Conservation (phyloP, 2,888 invertebrate genomes). For the Carpatolechia fugitivella region DNA sequence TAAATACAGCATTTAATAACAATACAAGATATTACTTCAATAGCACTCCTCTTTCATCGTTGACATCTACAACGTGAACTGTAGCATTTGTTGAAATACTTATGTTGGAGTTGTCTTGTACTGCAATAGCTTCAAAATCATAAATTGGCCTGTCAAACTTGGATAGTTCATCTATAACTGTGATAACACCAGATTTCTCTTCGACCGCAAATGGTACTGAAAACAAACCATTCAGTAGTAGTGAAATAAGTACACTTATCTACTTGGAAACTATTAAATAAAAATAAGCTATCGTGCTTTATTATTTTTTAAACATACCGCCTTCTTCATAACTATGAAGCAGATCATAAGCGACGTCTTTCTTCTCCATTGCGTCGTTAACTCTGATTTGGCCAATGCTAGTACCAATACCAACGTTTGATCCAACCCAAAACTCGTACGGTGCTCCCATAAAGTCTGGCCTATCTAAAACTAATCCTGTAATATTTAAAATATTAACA, state of each 20-base stretch:
- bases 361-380: constrained; percentile 83
- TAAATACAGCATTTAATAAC: neutral
- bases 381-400: constrained; percentile 92
- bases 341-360: constrained; percentile 86
- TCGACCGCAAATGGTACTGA: constrained; percentile 96
- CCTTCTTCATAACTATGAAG: constrained; percentile 91
- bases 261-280: no score
- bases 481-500: constrained; percentile 23
- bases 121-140: constrained; percentile 91
- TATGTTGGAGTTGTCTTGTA: constrained; percentile 78
- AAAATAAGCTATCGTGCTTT: no score
- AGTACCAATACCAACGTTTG: constrained; percentile 90
- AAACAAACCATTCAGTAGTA: no score
- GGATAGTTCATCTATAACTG: constrained; percentile 86
- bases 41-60: constrained; percentile 83
- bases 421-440: constrained; percentile 94
- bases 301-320: constrained; percentile 72
- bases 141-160: constrained; percentile 84
- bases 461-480: constrained; percentile 74
- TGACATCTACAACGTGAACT: constrained; percentile 88
- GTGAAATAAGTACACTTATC: neutral
- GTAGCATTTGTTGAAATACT: constrained; percentile 90
- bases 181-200: constrained; percentile 91
- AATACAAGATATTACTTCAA: constrained; percentile 69
- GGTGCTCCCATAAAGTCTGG: constrained; percentile 92